Conservation (phyloP, 2,797 vertebrate genomes). For the Paedocypris micromegethes region DNA sequence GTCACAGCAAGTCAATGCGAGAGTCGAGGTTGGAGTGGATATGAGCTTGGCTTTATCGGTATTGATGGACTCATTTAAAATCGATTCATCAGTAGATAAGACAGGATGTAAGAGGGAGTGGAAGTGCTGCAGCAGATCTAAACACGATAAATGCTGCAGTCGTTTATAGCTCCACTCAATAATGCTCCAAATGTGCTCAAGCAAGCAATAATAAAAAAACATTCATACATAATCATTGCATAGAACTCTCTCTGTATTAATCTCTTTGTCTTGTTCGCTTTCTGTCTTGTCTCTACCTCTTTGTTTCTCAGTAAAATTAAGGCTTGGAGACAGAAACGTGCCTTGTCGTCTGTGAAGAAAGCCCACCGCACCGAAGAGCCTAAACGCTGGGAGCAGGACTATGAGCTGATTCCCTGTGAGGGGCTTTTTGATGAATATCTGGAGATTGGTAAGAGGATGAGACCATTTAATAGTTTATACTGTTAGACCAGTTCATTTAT, state of each 20-base stretch:
- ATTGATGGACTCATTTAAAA: too few relatives aligned
- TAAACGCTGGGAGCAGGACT: constrained; percentile 71
- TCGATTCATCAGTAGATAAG: too few relatives aligned
- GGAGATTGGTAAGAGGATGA: constrained; percentile 69
- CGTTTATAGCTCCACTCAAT: too few relatives aligned
- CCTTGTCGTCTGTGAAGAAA: constrained; percentile 61
- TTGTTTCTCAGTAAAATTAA: constrained; percentile 69
- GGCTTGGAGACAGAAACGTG: constrained; percentile 68
- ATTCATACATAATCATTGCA: not conserved
- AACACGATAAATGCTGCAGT: too few relatives aligned
- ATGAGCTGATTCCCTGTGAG: constrained; percentile 68
- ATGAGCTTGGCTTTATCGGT: too few relatives aligned
- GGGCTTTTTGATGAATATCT: constrained; percentile 78
- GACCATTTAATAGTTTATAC: not conserved
- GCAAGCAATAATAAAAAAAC: too few relatives aligned
- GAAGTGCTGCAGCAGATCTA: too few relatives aligned
- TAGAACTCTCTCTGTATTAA: not conserved
- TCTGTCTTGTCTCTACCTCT: constrained; percentile 13
- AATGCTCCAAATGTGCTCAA: too few relatives aligned
- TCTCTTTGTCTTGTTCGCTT: not conserved
- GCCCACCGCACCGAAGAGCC: constrained; percentile 55
- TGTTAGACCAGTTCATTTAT: too few relatives aligned
- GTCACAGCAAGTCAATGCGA: too few relatives aligned
- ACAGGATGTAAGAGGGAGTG: too few relatives aligned
- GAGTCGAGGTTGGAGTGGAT: too few relatives aligned